phyloP scores from a whole-genome alignment of 2,797 vertebrate genomes.

The Thripadectes ignobilis region DNA sequence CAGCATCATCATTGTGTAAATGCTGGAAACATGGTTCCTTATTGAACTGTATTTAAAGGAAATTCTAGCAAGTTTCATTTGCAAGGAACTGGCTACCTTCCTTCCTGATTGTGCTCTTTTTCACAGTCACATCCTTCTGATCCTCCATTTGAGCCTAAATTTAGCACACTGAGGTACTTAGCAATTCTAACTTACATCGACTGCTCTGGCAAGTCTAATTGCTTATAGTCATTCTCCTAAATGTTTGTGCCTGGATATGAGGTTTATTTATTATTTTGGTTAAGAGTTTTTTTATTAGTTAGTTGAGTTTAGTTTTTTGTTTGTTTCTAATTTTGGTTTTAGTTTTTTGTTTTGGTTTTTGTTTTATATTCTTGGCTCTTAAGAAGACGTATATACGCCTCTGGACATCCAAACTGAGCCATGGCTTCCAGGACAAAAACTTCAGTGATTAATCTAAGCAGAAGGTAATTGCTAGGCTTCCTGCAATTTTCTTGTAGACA shows the following conservation, averaged over 20 bases:
- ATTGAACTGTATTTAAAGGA: neutral
- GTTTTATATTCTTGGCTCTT: neutral
- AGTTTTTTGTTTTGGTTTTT: neutral
- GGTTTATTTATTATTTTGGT: neutral
- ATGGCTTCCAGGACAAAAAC: neutral
- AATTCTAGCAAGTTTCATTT: neutral
- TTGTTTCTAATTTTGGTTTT: neutral
- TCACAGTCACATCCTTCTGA: neutral
- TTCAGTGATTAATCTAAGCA: constrained; percentile 5
- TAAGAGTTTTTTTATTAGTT: neutral
- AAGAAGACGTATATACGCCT: fast-evolving
- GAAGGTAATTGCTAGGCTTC: constrained; percentile 30
- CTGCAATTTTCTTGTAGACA: constrained; percentile 35
- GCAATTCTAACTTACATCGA: neutral
- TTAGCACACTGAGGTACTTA: neutral
- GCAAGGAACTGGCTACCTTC: neutral
- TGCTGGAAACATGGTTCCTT: neutral
- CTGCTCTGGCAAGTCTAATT: neutral
- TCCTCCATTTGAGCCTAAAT: neutral
- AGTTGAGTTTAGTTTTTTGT: neutral
- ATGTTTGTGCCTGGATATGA: neutral
- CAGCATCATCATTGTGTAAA: neutral
- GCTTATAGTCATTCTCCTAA: neutral
- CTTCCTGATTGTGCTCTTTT: neutral
- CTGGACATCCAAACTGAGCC: neutral